Evolutionary conservation across 1,140 invertebrate genomes (phyloP), one percentile per base, ranked within the genome.

Genomic region (Diachasma alloeum): DNA sequence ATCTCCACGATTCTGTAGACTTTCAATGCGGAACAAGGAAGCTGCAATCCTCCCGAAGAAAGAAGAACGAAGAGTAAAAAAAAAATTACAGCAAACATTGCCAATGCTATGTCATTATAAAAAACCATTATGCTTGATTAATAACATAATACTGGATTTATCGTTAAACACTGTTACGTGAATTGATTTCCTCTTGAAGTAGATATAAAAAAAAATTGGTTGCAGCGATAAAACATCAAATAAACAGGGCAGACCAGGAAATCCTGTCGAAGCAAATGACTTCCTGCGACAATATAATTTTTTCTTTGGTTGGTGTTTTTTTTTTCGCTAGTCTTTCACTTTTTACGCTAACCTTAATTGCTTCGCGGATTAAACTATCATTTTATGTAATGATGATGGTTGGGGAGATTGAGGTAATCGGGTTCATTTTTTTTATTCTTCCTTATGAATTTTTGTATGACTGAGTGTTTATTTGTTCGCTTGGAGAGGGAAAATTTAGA

Each of bases 1-100:
- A 63, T 63, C 59, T 26, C 24, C 19, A 63, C 24, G 24, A 63
- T 63, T 63, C 11, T 63, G 59, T 37, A 24, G 17, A 73, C 74
- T 75, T 75, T 75, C 74, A 75, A 75, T 75, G 66, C 74, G 74
- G 74, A 75, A 75, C 39, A 36, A 69, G 74, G 74, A 75, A 75
- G 67, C 59, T 66, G 13, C 8, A 39, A 63, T 17, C 15, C 9
- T 44, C 13, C 24, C 4, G n/a, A 42, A 0, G 31, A 59, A 73
- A 24, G 46, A 42, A 67, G 13, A 36, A 46, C 26, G 10, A 46
- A 53, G 67, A 75, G 24, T 9, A n/a, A 36, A 39, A 13, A 56
- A 46, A 68, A 69, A 48, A 75, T 31, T 48, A 48, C n/a, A 6
- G n/a, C 44, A 9, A 26, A 26, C 13, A 19, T 22, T 31, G 31